Conservation (phyloP, 2,888 invertebrate genomes). For the Galeruca laticollis region DNA sequence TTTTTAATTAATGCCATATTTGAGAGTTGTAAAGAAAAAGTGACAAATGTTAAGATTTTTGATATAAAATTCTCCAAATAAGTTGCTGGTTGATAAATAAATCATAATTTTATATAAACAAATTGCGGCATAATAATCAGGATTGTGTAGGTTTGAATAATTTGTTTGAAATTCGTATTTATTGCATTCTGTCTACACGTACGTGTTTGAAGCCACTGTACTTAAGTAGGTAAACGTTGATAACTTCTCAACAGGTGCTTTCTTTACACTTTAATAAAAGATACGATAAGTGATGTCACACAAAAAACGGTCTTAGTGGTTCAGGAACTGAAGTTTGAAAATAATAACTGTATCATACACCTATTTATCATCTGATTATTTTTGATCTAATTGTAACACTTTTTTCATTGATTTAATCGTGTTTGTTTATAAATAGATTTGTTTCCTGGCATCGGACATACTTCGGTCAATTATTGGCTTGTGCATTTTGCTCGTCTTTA, state of each 20-base stretch:
- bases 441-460: conserved; percentile 7
- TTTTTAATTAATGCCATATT: conserved; percentile 2
- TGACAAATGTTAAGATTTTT: too few species aligned
- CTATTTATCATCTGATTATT: background rate
- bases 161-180: background rate
- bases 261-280: conserved; percentile 2
- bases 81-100: too few species aligned
- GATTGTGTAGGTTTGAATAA: background rate
- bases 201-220: background rate
- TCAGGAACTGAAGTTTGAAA: background rate
- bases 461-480: conserved; percentile 9
- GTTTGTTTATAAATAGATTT: background rate
- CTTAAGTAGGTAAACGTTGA: background rate
- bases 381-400: background rate
- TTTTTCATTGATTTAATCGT: conserved; percentile 3
- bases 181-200: background rate
- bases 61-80: too few species aligned
- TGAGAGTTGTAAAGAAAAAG: too few species aligned
- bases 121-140: background rate
- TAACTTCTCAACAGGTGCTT: conserved; percentile 8
- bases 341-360: background rate
- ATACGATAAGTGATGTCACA: background rate
- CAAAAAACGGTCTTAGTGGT: background rate
- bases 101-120: too few species aligned
- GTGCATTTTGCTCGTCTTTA: background rate